Base-by-base conservation (phyloP, 2,113 vertebrate species). In the Platycercus adscitus region DNA sequence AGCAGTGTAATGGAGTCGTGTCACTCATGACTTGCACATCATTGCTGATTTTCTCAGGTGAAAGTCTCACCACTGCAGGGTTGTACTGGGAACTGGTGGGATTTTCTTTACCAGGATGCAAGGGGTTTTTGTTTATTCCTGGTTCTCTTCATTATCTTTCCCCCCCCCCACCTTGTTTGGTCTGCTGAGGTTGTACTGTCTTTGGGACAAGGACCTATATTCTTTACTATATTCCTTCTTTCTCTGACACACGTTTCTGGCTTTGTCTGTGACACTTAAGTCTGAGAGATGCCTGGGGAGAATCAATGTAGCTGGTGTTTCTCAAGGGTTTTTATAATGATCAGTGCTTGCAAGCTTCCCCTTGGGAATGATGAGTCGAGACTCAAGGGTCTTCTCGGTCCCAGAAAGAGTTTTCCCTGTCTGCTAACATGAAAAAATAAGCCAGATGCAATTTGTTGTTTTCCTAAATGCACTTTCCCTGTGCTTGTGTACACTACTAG, bases 361-460 rank as follows among this genome's bases (percentile, higher is more conserved):
- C 17, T 69, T 81, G 50, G 43, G 13, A 71, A 65, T 14, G 21
- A 49, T 19, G 17, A 92, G 10, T 14, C 75, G 17, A 63, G 14
- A n/a, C 24, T 70, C 33, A 26, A 28, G 21, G 39, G 3, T 47
- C 3, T 16, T 71, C 78, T 81, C 33, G 81, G 20, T 8, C 3
- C 26, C 35, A 88, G 43, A 52, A 71, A 6, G 33, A 68, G 2
- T 9, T 83, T 2, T 0, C 5, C 6, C 2, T 1, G 5, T 69
- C 20, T 43, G 14, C 47, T 55, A 46, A 50, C 19, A 65, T 7
- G 28, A 53, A 81, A 55, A 82, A 28, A 15, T 1, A 14, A 46
- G 19, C 0, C 1, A 60, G 39, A 68, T 7, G 18, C 5, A 70
- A 41, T 15, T 5, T 4, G 1, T 21, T 9, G 7, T 2, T 35